phyloP scores from a whole-genome alignment of 2,888 invertebrate genomes.

The Deilephila porcellus region DNA sequence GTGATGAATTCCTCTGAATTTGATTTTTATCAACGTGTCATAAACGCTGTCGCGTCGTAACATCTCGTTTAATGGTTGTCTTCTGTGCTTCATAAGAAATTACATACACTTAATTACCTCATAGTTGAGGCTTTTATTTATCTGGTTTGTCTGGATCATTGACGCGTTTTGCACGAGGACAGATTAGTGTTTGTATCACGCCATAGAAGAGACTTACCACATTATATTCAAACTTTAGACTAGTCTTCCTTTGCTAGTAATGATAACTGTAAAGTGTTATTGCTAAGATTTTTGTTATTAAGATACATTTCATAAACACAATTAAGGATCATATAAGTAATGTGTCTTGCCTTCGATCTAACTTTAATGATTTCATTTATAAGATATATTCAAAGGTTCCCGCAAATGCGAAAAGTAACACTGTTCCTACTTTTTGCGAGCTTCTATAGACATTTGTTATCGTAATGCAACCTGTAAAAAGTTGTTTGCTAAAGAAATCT shows the following conservation, averaged over 20 bases:
- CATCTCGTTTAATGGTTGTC: constrained; percentile 4
- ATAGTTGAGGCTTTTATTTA: not conserved
- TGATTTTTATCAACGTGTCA: constrained; percentile 17
- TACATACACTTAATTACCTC: not conserved
- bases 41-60: constrained; percentile 26
- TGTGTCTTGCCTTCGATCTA: no score
- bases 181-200: not conserved
- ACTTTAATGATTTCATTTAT: no score
- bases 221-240: not conserved
- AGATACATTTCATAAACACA: no score
- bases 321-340: no score
- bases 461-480: no score
- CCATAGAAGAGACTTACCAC: not conserved
- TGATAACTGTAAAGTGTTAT: not conserved
- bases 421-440: no score
- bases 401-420: no score
- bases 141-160: not conserved
- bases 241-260: constrained; percentile 4
- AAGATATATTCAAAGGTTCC: no score
- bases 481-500: no score
- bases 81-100: not conserved
- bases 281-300: not conserved
- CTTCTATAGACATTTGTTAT: no score
- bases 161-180: not conserved
- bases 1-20: not conserved